A percentile compares a stretch with the other conserved stretches of the same genome.
These are phyloP conservation scores for Manis crassicaudata DNA, from an alignment of 2,797 vertebrate genomes.

Conservation along the genomic window DNA sequence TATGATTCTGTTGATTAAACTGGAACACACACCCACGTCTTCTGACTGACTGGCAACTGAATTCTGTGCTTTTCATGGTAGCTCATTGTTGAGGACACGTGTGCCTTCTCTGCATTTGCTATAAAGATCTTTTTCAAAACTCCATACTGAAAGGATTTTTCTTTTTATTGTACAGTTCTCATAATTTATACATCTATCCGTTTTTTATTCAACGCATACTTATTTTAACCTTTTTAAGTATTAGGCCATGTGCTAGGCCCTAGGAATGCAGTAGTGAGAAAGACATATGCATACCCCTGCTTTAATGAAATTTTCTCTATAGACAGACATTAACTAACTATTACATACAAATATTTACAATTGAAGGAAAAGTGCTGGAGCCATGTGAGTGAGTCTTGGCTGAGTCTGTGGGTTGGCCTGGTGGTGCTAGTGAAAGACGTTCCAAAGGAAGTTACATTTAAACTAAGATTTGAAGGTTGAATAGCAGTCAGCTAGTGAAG, in stretches of 20 bases:
- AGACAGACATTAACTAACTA: neutral
- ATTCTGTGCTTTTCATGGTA: neutral
- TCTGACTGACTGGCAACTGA: neutral
- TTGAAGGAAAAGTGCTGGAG: neutral
- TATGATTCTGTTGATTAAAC: neutral
- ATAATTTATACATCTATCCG: neutral
- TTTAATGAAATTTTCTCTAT: slow-evolving; percentile 7
- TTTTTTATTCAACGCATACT: neutral
- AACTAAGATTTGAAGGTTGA: slow-evolving; percentile 31
- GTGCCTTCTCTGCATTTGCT: neutral
- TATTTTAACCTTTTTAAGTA: neutral
- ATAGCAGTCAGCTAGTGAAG: neutral
- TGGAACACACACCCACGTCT: slow-evolving; percentile 16
- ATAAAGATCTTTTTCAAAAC: slow-evolving; percentile 30
- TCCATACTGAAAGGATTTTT: slow-evolving; percentile 8
- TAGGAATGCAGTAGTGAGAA: neutral
- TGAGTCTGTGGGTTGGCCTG: neutral
- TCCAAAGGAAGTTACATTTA: neutral
- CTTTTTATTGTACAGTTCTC: slow-evolving; percentile 18
- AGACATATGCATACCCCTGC: neutral
- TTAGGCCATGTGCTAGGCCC: neutral
- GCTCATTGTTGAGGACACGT: neutral
- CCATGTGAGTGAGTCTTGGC: neutral
- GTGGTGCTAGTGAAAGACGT: neutral
- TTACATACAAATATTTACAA: neutral